A percentile compares a stretch with the other conserved stretches of the same genome.
These are phyloP conservation scores for Centruroides sculpturatus DNA, from an alignment of 1,140 invertebrate genomes.

Conservation along the genomic window DNA sequence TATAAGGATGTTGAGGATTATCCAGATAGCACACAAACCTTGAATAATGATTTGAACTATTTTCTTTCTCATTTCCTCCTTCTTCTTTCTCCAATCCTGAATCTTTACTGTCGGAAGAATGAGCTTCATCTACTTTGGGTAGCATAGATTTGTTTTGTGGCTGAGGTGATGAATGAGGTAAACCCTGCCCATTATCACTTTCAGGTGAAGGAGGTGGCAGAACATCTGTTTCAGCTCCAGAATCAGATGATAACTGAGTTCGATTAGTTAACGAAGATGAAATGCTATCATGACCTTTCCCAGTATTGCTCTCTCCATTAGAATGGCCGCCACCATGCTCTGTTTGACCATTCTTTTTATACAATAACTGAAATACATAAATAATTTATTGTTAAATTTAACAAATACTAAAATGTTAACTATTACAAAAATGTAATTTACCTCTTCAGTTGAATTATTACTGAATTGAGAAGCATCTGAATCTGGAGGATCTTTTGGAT, in stretches of 20 bases:
- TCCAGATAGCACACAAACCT: too few species aligned
- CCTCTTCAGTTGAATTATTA: neutral
- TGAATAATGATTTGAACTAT: too few species aligned
- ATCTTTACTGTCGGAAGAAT: neutral
- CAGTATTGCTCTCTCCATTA: constrained; percentile 7
- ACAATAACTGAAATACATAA: neutral
- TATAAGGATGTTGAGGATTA: too few species aligned
- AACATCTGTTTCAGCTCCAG: constrained; percentile 5
- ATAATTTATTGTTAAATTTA: too few species aligned
- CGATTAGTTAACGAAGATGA: constrained; percentile 8
- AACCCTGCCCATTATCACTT: neutral
- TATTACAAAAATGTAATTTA: neutral
- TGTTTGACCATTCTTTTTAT: neutral
- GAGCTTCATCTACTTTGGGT: neutral
- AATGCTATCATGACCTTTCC: constrained; percentile 3
- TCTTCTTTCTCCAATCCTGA: constrained; percentile 4
- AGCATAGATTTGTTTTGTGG: neutral
- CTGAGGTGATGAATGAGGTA: neutral
- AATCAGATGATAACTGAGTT: constrained; percentile 8
- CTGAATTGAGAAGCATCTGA: neutral
- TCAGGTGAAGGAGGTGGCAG: constrained; percentile 3
- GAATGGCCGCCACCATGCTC: neutral
- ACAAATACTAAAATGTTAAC: neutral
- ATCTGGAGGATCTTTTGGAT: neutral
- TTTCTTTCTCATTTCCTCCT: neutral